phyloP scores from a whole-genome alignment of 1,140 invertebrate genomes.

The Glossosoma conforme region DNA sequence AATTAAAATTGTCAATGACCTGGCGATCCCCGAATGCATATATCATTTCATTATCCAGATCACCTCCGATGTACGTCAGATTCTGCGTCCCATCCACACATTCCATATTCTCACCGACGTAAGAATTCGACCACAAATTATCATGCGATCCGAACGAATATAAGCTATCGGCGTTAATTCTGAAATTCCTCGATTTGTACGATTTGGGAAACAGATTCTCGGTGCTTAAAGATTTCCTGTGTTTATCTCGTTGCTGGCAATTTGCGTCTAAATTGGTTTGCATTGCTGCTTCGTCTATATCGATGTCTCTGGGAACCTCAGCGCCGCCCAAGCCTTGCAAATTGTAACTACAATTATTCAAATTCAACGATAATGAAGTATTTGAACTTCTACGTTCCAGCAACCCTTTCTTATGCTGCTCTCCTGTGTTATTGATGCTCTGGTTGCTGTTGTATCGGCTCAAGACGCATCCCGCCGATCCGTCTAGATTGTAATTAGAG shows the following conservation, averaged over 20 bases:
- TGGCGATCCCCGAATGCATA: constrained; percentile 40
- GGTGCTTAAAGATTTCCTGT: constrained; percentile 53
- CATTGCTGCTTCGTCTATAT: constrained; percentile 40
- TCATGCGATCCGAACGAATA: constrained; percentile 47
- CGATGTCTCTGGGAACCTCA: constrained; percentile 41
- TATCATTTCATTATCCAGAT: constrained; percentile 48
- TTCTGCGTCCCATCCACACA: constrained; percentile 35
- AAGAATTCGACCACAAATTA: constrained; percentile 45
- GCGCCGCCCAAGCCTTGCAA: constrained; percentile 19
- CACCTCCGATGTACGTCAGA: constrained; percentile 44
- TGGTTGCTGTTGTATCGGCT: constrained; percentile 48
- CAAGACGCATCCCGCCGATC: constrained; percentile 43
- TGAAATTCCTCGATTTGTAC: constrained; percentile 39
- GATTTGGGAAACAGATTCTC: constrained; percentile 52
- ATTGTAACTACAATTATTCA: constrained; percentile 24
- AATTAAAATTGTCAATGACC: constrained; percentile 25
- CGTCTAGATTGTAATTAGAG: constrained; percentile 48
- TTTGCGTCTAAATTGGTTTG: constrained; percentile 16
- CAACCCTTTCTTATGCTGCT: constrained; percentile 40
- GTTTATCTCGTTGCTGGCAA: constrained; percentile 42
- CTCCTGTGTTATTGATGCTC: constrained; percentile 39
- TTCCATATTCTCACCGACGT: constrained; percentile 36
- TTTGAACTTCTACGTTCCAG: constrained; percentile 46
- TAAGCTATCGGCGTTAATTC: constrained; percentile 36
- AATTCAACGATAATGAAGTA: constrained; percentile 42